A percentile compares a stretch with the other conserved stretches of the same genome.
phyloP scores from a whole-genome alignment of 2,113 vertebrate genomes.

The Siniperca knerii region DNA sequence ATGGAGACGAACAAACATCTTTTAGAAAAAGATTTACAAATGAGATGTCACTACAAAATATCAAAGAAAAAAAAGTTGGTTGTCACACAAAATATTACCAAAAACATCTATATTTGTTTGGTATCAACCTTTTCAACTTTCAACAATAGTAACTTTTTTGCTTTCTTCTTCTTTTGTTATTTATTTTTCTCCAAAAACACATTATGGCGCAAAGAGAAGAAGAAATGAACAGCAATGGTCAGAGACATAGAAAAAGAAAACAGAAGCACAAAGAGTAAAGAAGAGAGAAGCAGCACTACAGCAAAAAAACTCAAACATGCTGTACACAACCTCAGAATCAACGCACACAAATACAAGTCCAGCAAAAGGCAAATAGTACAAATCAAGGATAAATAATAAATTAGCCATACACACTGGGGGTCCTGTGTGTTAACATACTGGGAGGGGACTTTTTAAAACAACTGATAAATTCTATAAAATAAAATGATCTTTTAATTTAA shows the following conservation, averaged over 20 bases:
- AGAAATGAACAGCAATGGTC: constrained; percentile 76
- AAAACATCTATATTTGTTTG: constrained; percentile 88
- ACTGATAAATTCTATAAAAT: constrained; percentile 66
- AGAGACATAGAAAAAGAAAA: constrained; percentile 72
- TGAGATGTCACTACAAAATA: constrained; percentile 99
- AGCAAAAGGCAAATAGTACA: constrained; percentile 85
- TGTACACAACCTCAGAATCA: constrained; percentile 83
- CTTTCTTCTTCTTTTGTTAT: constrained; percentile 70
- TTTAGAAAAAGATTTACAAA: constrained; percentile 99
- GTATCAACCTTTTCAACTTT: constrained; percentile 81
- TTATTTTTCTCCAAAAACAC: constrained; percentile 74
- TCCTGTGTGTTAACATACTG: constrained; percentile 74
- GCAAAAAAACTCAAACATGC: constrained; percentile 85
- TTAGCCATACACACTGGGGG: constrained; percentile 79
- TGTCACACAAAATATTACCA: constrained; percentile 86
- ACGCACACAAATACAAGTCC: constrained; percentile 85
- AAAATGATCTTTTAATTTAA: constrained; percentile 53
- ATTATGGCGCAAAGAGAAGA: constrained; percentile 78
- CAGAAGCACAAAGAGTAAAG: constrained; percentile 72
- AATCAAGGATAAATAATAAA: constrained; percentile 87
- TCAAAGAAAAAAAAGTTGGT: constrained; percentile 83
- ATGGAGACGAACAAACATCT: constrained; percentile 90
- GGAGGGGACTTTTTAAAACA: constrained; percentile 50
- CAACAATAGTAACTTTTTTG: constrained; percentile 70
- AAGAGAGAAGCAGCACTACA: constrained; percentile 80